A percentile compares a stretch with the other conserved stretches of the same genome.
phyloP scores from a whole-genome alignment of 2,888 invertebrate genomes.

The Phyllotreta striolata region DNA sequence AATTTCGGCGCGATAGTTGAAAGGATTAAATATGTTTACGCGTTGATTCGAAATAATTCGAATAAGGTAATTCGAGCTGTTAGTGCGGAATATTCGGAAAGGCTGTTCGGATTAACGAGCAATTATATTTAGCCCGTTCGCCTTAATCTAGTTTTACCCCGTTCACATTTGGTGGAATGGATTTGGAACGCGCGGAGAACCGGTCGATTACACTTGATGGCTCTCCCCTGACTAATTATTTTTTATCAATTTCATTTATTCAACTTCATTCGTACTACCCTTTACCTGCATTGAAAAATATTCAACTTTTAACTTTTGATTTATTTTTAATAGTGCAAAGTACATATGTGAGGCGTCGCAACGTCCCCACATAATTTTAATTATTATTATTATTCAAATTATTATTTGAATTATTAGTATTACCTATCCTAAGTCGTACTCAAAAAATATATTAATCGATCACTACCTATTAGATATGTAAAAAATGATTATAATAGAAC shows the following conservation, averaged over 20 bases:
- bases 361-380: too few species aligned
- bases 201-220: not conserved
- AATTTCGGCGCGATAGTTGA: slow-evolving; percentile 38
- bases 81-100: slow-evolving; percentile 42
- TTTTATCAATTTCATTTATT: not conserved
- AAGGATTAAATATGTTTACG: slow-evolving; percentile 43
- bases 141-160: slow-evolving; percentile 32
- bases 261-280: not conserved
- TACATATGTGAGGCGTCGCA: too few species aligned
- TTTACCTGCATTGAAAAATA: too few species aligned
- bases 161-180: slow-evolving; percentile 23
- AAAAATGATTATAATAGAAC: too few species aligned
- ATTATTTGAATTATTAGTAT: too few species aligned
- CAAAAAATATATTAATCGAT: too few species aligned
- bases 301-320: too few species aligned
- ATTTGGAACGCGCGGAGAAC: slow-evolving; percentile 6
- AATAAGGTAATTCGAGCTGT: slow-evolving; percentile 44
- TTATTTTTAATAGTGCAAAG: too few species aligned
- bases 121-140: slow-evolving; percentile 35
- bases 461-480: too few species aligned
- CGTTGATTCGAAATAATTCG: slow-evolving; percentile 42
- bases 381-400: too few species aligned
- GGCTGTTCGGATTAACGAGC: slow-evolving; percentile 37
- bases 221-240: not conserved
- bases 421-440: too few species aligned